phyloP scores from a whole-genome alignment of 1,140 invertebrate genomes.

The Dryas iulia region DNA sequence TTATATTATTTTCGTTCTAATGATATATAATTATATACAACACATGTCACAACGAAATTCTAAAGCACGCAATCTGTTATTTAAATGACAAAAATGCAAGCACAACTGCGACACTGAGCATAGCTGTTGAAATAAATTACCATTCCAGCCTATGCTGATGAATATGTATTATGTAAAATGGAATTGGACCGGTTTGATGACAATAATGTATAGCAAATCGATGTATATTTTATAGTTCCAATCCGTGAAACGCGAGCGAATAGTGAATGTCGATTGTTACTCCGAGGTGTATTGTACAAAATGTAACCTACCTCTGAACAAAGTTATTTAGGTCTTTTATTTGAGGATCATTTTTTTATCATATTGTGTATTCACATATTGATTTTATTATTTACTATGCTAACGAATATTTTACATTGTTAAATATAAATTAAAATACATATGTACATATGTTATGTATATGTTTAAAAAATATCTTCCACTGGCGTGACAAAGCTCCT shows the following conservation, averaged over 20 bases:
- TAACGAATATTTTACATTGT: too few relatives aligned
- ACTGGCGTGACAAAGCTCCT: too few relatives aligned
- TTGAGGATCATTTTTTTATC: too few relatives aligned
- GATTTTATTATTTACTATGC: too few relatives aligned
- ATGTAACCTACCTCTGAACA: background rate
- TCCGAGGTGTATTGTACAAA: background rate
- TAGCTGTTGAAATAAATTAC: slow-evolving; percentile 68
- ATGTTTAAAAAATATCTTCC: too few relatives aligned
- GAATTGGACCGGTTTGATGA: slow-evolving; percentile 55
- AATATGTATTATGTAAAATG: slow-evolving; percentile 62
- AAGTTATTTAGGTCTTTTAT: background rate
- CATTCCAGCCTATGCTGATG: slow-evolving; percentile 68
- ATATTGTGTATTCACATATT: too few relatives aligned
- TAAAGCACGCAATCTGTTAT: background rate
- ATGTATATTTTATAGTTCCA: slow-evolving; percentile 37
- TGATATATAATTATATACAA: background rate
- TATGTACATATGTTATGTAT: too few relatives aligned
- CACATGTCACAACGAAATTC: background rate
- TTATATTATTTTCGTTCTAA: background rate
- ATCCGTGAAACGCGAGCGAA: slow-evolving; percentile 14
- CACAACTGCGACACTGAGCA: slow-evolving; percentile 33
- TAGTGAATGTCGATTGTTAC: slow-evolving; percentile 19
- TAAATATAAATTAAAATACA: too few relatives aligned
- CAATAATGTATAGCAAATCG: slow-evolving; percentile 39
- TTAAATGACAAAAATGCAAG: slow-evolving; percentile 62